Evolutionary conservation across 1,140 invertebrate genomes (phyloP), one percentile per base, ranked within the genome.

Genomic region (Ips nitidus): DNA sequence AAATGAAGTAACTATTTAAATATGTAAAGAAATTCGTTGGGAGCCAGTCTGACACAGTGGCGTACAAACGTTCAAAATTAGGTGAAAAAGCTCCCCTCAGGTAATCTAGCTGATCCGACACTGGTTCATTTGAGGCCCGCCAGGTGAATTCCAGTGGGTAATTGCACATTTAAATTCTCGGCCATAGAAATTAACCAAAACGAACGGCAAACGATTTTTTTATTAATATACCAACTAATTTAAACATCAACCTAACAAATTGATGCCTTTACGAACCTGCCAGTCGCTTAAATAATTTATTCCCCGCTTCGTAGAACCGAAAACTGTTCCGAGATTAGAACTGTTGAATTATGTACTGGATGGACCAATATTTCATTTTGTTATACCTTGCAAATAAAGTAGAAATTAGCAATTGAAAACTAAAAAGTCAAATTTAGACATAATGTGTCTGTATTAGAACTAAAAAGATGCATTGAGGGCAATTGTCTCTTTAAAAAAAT

Each of bases 171-270:
- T 58, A 58, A 41, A 58, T 58, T 58, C 56, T 41, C 41, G 38
- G 37, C 22, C n/a, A 7, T n/a, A 40, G 56, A 22, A 58, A 41
- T 58, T 58, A 41, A 41, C 6, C 40, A 22, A 41, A 40, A 58
- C 40, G 41, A 58, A 40, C 22, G 56, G 56, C 22, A 37, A 22
- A 37, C 36, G 39, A 22, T 22, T 37, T 53, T 41, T 58, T 58
- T 58, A 58, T 58, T 58, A 58, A 58, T 58, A 58, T 58, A 41
- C 56, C 41, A 58, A 58, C 56, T 58, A 58, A 58, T 58, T 58
- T 41, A 58, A 58, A 58, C 56, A 58, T 58, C 56, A 58, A 58
- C 56, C 41, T 58, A n/a, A 58, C 38, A 41, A 40, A 58, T 58
- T 58, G 38, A 58, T 57, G 39, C 5, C 22, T 53, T 53, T 53